Evolutionary conservation across 2,888 invertebrate species (phyloP).

Genomic region (Papilio elwesi): DNA sequence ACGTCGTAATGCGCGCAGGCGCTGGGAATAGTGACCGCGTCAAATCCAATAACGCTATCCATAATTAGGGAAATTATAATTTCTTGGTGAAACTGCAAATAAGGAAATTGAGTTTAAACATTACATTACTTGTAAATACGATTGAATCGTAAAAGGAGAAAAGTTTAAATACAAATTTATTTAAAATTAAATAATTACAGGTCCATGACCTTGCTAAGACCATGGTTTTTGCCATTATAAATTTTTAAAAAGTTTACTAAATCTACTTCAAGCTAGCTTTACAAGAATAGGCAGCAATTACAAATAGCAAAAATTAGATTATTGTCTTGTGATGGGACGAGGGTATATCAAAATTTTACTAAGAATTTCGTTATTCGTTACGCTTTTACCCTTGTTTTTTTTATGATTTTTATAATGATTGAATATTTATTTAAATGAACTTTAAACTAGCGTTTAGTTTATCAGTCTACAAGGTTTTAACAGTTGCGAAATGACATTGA

Average conservation of each 20-base stretch:
- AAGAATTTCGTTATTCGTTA: background rate
- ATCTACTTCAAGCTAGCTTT: too few relatives aligned
- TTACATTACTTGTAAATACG: background rate
- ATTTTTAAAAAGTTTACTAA: too few relatives aligned
- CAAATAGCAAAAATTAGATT: too few relatives aligned
- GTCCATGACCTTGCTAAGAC: too few relatives aligned
- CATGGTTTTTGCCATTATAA: too few relatives aligned
- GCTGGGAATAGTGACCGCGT: background rate
- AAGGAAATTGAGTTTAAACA: background rate
- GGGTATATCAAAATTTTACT: background rate
- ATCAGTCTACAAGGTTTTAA: background rate
- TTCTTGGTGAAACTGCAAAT: background rate
- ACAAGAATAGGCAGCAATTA: background rate
- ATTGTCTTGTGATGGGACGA: too few relatives aligned
- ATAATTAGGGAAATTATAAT: background rate
- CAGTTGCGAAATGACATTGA: background rate
- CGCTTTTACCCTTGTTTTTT: too few relatives aligned
- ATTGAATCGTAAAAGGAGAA: too few relatives aligned
- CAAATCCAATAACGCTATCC: background rate
- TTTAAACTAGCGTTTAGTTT: background rate
- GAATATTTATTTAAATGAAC: too few relatives aligned
- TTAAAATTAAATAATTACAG: too few relatives aligned
- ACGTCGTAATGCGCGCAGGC: constrained; percentile 1
- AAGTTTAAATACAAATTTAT: too few relatives aligned
- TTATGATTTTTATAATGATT: too few relatives aligned